Conservation (phyloP, 2,797 vertebrate genomes). For the Lemur catta region DNA sequence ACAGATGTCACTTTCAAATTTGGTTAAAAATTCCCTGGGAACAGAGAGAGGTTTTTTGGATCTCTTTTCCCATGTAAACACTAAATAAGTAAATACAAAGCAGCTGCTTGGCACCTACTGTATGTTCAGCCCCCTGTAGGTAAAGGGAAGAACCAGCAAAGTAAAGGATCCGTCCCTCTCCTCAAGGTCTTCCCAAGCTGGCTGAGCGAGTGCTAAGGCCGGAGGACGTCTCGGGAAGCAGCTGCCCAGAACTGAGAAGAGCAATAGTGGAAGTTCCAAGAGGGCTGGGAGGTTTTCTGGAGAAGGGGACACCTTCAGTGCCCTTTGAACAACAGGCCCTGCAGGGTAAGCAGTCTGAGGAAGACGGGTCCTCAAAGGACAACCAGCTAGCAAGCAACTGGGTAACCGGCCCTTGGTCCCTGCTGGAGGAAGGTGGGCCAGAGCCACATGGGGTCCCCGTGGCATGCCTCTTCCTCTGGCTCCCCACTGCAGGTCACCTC, state of each 20-base stretch:
- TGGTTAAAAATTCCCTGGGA: background rate
- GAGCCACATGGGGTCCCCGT: background rate
- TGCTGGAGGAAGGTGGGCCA: background rate
- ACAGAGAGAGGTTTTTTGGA: background rate
- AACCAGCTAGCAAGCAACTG: background rate
- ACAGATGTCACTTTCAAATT: constrained; percentile 5
- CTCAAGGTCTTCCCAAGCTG: background rate
- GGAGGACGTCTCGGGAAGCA: rapidly evolving
- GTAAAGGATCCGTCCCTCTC: background rate
- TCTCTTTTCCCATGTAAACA: background rate
- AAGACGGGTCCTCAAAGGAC: background rate
- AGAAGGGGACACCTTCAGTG: too few relatives aligned
- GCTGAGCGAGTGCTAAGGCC: background rate
- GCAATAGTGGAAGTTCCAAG: rapidly evolving
- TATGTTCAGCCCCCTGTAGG: background rate
- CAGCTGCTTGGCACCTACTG: background rate
- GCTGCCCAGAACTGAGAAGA: background rate
- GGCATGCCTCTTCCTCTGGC: background rate
- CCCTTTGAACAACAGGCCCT: background rate
- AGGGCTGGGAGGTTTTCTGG: background rate
- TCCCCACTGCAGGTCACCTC: background rate
- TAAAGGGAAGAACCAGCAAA: background rate
- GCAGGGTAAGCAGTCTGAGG: background rate
- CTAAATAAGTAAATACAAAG: background rate
- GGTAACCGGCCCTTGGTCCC: background rate